Evolutionary conservation across 2,113 vertebrate genomes (phyloP), one percentile per base, ranked within the genome.

Genomic region (Copsychus sechellarum): DNA sequence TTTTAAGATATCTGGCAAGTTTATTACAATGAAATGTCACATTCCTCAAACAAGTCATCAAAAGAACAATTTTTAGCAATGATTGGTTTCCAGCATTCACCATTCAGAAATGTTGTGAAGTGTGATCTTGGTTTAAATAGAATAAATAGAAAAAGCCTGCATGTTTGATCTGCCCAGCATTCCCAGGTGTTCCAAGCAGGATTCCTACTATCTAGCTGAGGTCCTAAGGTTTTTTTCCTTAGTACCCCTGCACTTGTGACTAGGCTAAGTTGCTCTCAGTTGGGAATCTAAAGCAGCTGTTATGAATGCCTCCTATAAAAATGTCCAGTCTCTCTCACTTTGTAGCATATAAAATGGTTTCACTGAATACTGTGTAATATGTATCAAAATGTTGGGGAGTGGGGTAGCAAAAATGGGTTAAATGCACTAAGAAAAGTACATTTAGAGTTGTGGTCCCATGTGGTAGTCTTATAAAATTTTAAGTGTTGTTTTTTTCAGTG

Each of bases 401-500:
- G 19, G 17, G 18, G 8, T 47, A 33, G 61, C 58, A 74, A 42
- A 91, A 79, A 69, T 42, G 54, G 15, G 40, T n/a, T 67, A 64
- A 89, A 58, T 0, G 0, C 31, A 10, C 51, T 69, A 78, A 76
- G 79, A 88, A 90, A 54, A 50, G 16, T 72, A 19, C 57, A n/a
- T 94, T 89, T 87, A 70, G 81, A 91, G 81, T 92, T 65, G 89
- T 95, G 65, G 23, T 92, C 31, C 11, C 21, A 14, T 67, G 33
- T 80, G 50, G 74, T 77, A 34, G 50, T 92, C 92, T 72, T 61
- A 91, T 81, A 88, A 78, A 96, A 80, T 66, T 53, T 17, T 95
- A 96, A 95, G 45, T 58, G 42, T 93, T 87, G 80, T 66, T 72
- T 94, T 96, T 97, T 97, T 95, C 81, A 94, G 80, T 97, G 86